These are phyloP conservation scores for Hipposideros armiger DNA, from an alignment of 2,113 vertebrate species.

Conservation along the genomic window DNA sequence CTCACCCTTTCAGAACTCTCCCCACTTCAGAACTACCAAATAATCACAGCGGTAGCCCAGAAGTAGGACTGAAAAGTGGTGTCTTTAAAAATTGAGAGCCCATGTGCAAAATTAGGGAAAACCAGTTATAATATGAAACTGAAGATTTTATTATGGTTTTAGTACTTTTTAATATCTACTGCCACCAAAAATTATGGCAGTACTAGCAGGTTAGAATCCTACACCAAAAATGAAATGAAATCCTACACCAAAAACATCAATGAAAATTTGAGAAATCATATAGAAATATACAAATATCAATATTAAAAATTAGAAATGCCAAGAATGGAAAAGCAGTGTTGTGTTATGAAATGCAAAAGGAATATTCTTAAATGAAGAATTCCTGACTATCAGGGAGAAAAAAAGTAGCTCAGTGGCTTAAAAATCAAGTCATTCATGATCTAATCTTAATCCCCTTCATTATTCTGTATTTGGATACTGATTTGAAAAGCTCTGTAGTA, in stretches of 20 bases:
- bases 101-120: not conserved
- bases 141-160: not conserved
- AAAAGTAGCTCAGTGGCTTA: not conserved
- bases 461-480: not conserved
- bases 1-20: not conserved
- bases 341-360: not conserved
- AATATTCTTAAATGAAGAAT: conserved; percentile 16
- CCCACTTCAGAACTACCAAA: not conserved
- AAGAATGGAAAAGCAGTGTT: not conserved
- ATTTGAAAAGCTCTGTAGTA: not conserved
- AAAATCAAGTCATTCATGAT: not conserved
- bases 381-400: not conserved
- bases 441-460: not conserved
- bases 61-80: not conserved
- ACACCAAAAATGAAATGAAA: not conserved
- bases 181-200: not conserved
- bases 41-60: not conserved
- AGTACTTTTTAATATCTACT: not conserved
- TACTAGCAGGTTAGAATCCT: not conserved
- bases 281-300: not conserved
- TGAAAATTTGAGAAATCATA: conserved; percentile 44
- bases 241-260: not conserved
- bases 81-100: not conserved
- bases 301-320: not conserved
- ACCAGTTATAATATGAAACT: not conserved